Base-by-base conservation (phyloP, 2,113 vertebrate species). In the Alethe castanea region DNA sequence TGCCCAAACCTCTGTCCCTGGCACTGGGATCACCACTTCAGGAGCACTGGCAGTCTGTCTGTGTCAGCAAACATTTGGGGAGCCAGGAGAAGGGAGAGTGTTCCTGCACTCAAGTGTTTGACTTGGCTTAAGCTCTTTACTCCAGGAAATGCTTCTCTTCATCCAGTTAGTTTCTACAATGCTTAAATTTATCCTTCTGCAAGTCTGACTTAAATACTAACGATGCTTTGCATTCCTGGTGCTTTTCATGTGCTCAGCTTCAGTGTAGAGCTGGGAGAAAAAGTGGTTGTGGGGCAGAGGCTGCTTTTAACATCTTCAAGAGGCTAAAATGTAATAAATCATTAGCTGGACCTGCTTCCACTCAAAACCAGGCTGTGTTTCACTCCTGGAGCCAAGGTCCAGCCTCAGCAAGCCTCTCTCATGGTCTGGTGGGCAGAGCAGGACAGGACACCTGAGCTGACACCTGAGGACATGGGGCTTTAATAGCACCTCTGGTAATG, bases 201-300 rank as follows among this genome's bases (percentile, higher is more conserved):
- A 81, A 79, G 78, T 78, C 83, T 84, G 52, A 64, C 86, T 95
- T 40, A 88, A 95, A 90, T 94, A 88, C 89, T 72, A 79, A 97
- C 16, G 56, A 26, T 40, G 60, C 59, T 76, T 71, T 95, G 61
- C 67, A 61, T 78, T 91, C 50, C 84, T 61, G 60, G 64, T 67
- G 76, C 80, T 64, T 97, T 91, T 83, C 53, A 24, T 70, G 71
- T 72, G 52, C 86, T 64, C 64, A 83, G 72, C 62, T 70, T 61
- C 56, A 44, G 47, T 25, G 10, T n/a, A 52, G 36, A 40, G 60
- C 86, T 74, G 88, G 52, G 52, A 84, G 38, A 36, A 78, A 44
- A 73, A 54, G 14, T 23, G 13, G 9, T 3, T 77, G 66, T 11
- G 24, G 31, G 7, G 19, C 38, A 76, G 38, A 83, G 22, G 42